Evolutionary conservation across 2,113 vertebrate species (phyloP).

Genomic region (Natator depressus): DNA sequence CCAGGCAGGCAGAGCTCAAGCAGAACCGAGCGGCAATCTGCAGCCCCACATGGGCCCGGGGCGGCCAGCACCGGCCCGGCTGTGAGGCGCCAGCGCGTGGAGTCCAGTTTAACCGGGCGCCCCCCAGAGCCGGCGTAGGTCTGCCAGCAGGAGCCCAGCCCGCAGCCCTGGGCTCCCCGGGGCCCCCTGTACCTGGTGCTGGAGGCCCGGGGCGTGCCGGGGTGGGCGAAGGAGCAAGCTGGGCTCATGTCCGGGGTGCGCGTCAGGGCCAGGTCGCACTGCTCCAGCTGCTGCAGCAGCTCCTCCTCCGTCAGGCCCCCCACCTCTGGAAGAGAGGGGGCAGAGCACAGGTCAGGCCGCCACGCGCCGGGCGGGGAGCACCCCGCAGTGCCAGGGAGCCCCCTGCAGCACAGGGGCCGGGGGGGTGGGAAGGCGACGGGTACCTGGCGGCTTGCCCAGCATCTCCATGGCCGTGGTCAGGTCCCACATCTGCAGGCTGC

Average conservation of each 20-base stretch:
- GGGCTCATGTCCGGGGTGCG: slow-evolving; percentile 81
- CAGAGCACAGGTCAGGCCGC: not conserved
- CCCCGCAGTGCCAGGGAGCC: too few relatives aligned
- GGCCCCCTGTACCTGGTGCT: slow-evolving; percentile 77
- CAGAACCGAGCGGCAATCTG: too few relatives aligned
- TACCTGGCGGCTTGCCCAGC: slow-evolving; percentile 67
- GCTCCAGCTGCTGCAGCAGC: slow-evolving; percentile 88
- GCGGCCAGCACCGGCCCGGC: too few relatives aligned
- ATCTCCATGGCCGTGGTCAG: slow-evolving; percentile 92
- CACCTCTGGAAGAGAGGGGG: slow-evolving; percentile 61
- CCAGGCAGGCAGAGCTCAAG: not conserved
- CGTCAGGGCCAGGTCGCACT: slow-evolving; percentile 87
- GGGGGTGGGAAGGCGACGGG: not conserved
- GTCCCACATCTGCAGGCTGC: slow-evolving; percentile 95
- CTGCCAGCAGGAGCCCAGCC: not conserved
- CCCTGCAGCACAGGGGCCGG: not conserved
- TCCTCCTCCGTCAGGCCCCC: slow-evolving; percentile 89
- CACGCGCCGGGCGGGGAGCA: not conserved
- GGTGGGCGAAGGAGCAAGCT: slow-evolving; percentile 52
- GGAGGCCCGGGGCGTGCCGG: slow-evolving; percentile 73
- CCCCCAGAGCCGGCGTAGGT: too few relatives aligned
- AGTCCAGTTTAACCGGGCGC: too few relatives aligned
- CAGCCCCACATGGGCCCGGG: not conserved
- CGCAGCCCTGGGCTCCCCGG: not conserved
- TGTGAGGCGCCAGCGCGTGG: too few relatives aligned